Evolutionary conservation across 2,113 vertebrate species (phyloP), one percentile per base, ranked within the genome.

Genomic region (Planiliza haematocheilus): DNA sequence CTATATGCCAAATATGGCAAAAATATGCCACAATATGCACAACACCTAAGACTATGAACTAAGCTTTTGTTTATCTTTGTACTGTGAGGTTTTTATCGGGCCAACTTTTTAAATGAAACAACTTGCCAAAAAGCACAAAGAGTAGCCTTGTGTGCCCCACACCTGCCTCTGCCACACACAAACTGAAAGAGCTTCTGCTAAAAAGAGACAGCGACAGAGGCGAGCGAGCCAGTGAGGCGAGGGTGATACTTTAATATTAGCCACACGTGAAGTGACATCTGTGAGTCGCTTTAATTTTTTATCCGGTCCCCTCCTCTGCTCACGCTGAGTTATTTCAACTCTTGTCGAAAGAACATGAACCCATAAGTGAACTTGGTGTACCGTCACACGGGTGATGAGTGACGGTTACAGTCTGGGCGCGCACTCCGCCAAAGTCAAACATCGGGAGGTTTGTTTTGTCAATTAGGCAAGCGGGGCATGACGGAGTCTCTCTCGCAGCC

Each of bases 241-340:
- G 24, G 24, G n/a, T n/a, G 56, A 71, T 53, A 56, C 64, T 74
- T 74, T 57, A 46, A n/a, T 6, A 55, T 66, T 42, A 55, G 38
- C 45, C n/a, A 49, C 63, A 78, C 60, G 58, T 53, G 38, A 76
- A 52, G 74, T 59, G 74, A 75, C 60, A 74, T 66, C 42, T 59
- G 66, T n/a, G 43, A 45, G 10, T 63, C 64, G 42, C n/a, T 70
- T 84, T 39, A 57, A 79, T 78, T 39, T 78, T 78, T 81, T 74
- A 79, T 74, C 69, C 45, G 1, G 18, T 42, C 42, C n/a, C 57
- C 51, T 60, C 37, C 10, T 1, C 2, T 11, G 0, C 49, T 70
- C 42, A 14, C 4, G 4, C 34, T 0, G 51, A 57, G 30, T 46
- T 42, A 48, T 49, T 76, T 57, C 42, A 55, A 17, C 49, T 20